Evolutionary conservation across 2,113 vertebrate genomes (phyloP).

Genomic region (Salvelinus alpinus): DNA sequence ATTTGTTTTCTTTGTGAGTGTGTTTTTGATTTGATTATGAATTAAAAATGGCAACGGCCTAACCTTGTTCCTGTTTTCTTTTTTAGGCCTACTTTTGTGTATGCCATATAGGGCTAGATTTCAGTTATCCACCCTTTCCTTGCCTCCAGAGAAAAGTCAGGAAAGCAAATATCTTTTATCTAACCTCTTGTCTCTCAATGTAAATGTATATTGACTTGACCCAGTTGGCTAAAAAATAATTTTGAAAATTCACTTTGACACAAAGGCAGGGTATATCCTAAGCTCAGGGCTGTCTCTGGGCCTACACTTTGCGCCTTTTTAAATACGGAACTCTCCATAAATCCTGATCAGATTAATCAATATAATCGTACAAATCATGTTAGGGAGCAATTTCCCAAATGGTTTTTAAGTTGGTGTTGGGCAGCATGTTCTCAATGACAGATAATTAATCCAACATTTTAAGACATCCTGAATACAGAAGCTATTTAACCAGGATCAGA

Average conservation of each 20-base stretch:
- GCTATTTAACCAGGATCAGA: slow-evolving; percentile 39
- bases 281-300: background rate
- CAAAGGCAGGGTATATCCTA: background rate
- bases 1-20: slow-evolving; percentile 20
- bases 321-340: slow-evolving; percentile 50
- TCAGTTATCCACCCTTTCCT: background rate
- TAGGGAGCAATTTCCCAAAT: slow-evolving; percentile 56
- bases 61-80: background rate
- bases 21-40: slow-evolving; percentile 45
- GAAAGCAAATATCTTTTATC: too few relatives aligned
- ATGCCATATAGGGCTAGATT: background rate
- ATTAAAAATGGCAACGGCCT: slow-evolving; percentile 42
- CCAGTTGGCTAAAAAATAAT: background rate
- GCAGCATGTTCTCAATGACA: background rate
- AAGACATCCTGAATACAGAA: slow-evolving; percentile 15
- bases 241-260: background rate
- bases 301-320: background rate
- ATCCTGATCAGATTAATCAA: slow-evolving; percentile 40
- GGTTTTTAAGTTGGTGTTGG: slow-evolving; percentile 27
- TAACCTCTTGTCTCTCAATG: too few relatives aligned
- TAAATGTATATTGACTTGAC: background rate
- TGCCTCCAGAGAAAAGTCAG: background rate
- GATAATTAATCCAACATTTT: too few relatives aligned
- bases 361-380: slow-evolving; percentile 59
- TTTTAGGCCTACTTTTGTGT: background rate